These are phyloP conservation scores for Rhodophaea formosa DNA, from an alignment of 2,888 invertebrate species.

Conservation along the genomic window DNA sequence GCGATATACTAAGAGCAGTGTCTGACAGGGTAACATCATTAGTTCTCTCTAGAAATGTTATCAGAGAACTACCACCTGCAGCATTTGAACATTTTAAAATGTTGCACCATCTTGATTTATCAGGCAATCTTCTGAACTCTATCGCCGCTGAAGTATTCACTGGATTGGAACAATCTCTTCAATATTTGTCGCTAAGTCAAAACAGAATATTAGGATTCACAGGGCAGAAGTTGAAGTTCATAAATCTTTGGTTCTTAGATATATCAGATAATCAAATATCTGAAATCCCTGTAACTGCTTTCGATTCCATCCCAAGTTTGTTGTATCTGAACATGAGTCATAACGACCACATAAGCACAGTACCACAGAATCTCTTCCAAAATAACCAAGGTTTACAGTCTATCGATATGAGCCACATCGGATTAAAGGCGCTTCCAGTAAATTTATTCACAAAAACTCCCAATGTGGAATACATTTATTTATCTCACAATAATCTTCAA, in stretches of 20 bases:
- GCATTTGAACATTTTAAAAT: constrained; percentile 90
- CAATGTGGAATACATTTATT: constrained; percentile 84
- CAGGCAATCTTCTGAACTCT: constrained; percentile 88
- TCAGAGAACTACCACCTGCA: constrained; percentile 90
- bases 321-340: constrained; percentile 88
- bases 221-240: constrained; percentile 83
- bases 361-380: constrained; percentile 85
- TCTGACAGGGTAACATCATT: constrained; percentile 87
- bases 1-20: constrained; percentile 87
- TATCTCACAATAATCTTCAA: constrained; percentile 87
- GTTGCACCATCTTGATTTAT: constrained; percentile 86
- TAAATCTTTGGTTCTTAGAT: constrained; percentile 85
- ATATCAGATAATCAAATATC: constrained; percentile 90
- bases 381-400: constrained; percentile 85
- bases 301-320: constrained; percentile 84
- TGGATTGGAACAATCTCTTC: constrained; percentile 87
- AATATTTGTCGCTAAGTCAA: constrained; percentile 86
- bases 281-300: constrained; percentile 85
- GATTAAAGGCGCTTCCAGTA: constrained; percentile 86
- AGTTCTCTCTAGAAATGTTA: constrained; percentile 90
- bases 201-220: constrained; percentile 87
- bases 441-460: constrained; percentile 86
- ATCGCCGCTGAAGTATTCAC: constrained; percentile 87
- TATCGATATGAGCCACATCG: constrained; percentile 88
- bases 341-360: constrained; percentile 84